Percentiles rank a stretch among this genome's conserved stretches.
Evolutionary conservation across 2,888 invertebrate species (phyloP).

Genomic region (Drosophila subsilvestris): DNA sequence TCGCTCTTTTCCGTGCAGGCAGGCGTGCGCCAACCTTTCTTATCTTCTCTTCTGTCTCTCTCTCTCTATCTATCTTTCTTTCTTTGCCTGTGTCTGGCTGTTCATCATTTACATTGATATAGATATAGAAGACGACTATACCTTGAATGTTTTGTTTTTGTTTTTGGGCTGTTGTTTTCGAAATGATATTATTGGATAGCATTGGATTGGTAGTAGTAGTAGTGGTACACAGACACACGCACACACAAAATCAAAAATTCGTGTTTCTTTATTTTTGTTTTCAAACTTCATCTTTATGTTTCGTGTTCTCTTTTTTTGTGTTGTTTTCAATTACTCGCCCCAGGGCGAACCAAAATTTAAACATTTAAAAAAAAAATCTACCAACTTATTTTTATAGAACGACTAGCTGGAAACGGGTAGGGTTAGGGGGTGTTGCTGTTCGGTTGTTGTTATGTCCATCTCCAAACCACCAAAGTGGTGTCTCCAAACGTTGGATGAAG

Average conservation of each 20-base stretch:
- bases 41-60: background rate
- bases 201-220: background rate
- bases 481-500: no score
- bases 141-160: background rate
- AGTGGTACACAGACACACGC: background rate
- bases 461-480: no score
- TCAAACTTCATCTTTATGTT: background rate
- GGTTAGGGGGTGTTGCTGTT: no score
- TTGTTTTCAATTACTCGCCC: background rate
- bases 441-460: no score
- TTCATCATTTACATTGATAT: background rate
- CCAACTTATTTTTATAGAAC: no score
- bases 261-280: background rate
- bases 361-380: no score
- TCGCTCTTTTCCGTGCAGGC: slow-evolving; percentile 19
- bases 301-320: background rate
- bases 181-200: background rate
- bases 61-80: background rate
- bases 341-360: background rate
- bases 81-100: background rate
- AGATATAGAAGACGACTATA: background rate
- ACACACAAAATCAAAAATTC: background rate
- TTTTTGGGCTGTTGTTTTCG: background rate
- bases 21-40: background rate
- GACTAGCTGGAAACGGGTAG: no score